phyloP scores from a whole-genome alignment of 2,113 vertebrate species.

The Ochotona princeps region DNA sequence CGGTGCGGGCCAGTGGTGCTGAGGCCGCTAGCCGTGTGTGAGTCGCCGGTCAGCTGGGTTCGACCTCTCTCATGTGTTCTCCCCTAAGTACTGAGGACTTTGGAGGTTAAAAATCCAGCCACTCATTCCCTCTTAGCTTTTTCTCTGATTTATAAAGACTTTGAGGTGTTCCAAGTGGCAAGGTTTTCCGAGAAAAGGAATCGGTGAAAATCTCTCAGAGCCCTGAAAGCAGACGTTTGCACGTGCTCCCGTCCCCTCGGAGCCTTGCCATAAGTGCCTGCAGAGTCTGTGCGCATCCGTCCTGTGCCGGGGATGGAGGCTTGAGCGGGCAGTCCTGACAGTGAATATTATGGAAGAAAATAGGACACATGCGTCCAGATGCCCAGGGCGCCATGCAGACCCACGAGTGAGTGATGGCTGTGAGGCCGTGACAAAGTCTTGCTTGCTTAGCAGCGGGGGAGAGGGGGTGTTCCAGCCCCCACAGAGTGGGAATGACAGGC shows the following conservation, averaged over 20 bases:
- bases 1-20: too few species aligned
- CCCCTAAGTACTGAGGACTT: neutral
- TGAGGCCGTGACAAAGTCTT: neutral
- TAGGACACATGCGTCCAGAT: neutral
- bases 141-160: neutral
- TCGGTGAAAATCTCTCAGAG: neutral
- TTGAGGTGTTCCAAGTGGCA: neutral
- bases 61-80: neutral
- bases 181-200: neutral
- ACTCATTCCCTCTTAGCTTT: slow-evolving; percentile 4
- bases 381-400: neutral
- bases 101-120: neutral
- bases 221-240: neutral
- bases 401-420: neutral
- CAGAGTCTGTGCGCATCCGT: neutral
- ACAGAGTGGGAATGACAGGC: neutral
- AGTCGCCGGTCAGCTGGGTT: neutral
- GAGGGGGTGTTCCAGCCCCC: fast-evolving
- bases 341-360: neutral
- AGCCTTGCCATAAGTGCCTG: neutral
- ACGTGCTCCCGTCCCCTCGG: neutral
- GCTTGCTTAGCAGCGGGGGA: neutral
- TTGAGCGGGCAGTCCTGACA: neutral
- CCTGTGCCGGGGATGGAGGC: neutral
- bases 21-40: too few species aligned